Evolutionary conservation across 1,140 invertebrate species (phyloP), one percentile per base, ranked within the genome.

Genomic region (Thaumatotibia leucotreta): DNA sequence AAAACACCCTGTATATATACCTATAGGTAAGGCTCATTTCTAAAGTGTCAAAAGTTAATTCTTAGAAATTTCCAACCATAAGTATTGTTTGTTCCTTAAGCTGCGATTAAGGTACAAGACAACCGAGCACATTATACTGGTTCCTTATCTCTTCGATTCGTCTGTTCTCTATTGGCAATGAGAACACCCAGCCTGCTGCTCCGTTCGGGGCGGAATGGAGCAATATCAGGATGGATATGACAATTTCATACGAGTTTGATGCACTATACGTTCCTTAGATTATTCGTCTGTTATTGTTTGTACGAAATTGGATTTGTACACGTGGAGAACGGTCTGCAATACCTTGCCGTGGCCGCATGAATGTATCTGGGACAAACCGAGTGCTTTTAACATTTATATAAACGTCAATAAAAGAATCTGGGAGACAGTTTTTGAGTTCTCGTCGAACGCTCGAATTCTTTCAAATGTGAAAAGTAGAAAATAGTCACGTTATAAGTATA

Each of bases 181-280:
- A 4, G 39, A 45, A 45, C 20, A 45, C 17, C 17, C 5, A n/a
- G 8, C 4, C 39, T 58, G 52, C 52, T 58, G 52, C 17, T 58
- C 52, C 52, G 14, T 58, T 27, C 52, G 11, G n/a, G 17, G 14
- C 27, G 52, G 24, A 58, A 58, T 58, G 24, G 52, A 58, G 52
- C 52, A 58, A 58, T 58, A 58, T 58, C 10, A 24, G 27, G 52
- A 58, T 58, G 52, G 52, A 58, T 58, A 58, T 58, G 52, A 58
- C 52, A 58, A 58, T 58, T 58, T 58, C 52, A 58, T 58, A 58
- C 23, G 52, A 58, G 23, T 27, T 58, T 29, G 52, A 58, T 58
- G 52, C 24, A 58, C 52, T 58, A 20, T 45, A 20, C 39, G 39
- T 45, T 45, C 39, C 39, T 45, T 45, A 20, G 39, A 45, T 45